These are phyloP conservation scores for Noturus placidus DNA, from an alignment of 2,113 vertebrate genomes.

Conservation along the genomic window DNA sequence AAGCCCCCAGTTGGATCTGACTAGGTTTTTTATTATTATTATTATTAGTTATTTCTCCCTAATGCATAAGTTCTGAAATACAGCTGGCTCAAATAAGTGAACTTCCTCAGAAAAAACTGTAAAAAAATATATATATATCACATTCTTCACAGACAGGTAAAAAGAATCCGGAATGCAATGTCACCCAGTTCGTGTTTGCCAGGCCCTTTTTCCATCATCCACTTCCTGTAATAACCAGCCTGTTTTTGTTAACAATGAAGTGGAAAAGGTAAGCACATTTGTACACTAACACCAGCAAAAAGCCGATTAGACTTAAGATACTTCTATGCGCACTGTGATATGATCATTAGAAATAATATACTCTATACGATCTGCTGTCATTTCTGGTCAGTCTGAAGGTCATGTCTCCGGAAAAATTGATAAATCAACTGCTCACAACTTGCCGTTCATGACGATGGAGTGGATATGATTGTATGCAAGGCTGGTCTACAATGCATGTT, in stretches of 20 bases:
- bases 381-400: neutral
- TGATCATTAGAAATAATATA: neutral
- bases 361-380: neutral
- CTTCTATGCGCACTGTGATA: neutral
- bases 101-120: neutral
- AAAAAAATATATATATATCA: neutral
- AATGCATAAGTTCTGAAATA: neutral
- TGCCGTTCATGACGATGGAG: neutral
- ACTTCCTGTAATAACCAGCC: neutral
- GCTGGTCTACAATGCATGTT: neutral
- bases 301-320: neutral
- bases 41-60: neutral
- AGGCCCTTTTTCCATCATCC: neutral
- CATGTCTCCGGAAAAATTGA: neutral
- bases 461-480: neutral
- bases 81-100: neutral
- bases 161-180: neutral
- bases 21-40: neutral
- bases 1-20: neutral
- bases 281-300: neutral
- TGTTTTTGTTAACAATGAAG: neutral
- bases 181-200: neutral
- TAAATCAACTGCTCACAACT: neutral
- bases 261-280: constrained; percentile 11
- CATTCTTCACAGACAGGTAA: neutral